A percentile compares a stretch with the other conserved stretches of the same genome.
These are phyloP conservation scores for Edolisoma coerulescens DNA, from an alignment of 2,113 vertebrate genomes.

Conservation along the genomic window DNA sequence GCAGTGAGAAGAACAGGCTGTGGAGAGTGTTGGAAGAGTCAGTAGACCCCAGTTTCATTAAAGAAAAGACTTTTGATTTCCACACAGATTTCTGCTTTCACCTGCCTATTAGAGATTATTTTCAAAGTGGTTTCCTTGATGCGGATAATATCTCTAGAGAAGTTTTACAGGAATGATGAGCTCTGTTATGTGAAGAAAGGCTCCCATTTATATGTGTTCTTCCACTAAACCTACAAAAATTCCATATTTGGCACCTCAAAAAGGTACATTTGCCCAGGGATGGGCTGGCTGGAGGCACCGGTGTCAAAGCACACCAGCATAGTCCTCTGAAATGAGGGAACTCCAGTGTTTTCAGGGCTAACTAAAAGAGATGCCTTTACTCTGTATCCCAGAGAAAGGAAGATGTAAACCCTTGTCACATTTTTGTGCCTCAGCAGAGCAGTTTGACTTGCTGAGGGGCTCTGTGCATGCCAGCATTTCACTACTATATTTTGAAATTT, in stretches of 20 bases:
- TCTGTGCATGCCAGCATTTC: not conserved
- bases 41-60: not conserved
- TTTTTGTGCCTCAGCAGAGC: not conserved
- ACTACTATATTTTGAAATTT: constrained; percentile 5
- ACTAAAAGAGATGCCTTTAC: not conserved
- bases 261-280: not conserved
- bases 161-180: not conserved
- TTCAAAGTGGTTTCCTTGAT: not conserved
- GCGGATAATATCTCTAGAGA: not conserved
- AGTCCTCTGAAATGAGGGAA: not conserved
- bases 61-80: not conserved
- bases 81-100: not conserved
- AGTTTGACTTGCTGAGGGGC: not conserved
- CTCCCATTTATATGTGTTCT: not conserved
- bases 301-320: not conserved
- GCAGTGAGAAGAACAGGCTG: not conserved
- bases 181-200: not conserved
- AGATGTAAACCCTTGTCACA: not conserved
- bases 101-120: not conserved
- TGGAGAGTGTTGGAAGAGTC: not conserved
- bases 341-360: not conserved
- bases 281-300: not conserved
- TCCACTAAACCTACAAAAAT: not conserved
- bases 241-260: not conserved
- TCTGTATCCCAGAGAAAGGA: not conserved